Evolutionary conservation across 2,113 vertebrate genomes (phyloP), one percentile per base, ranked within the genome.

Genomic region (Geothlypis trichas): DNA sequence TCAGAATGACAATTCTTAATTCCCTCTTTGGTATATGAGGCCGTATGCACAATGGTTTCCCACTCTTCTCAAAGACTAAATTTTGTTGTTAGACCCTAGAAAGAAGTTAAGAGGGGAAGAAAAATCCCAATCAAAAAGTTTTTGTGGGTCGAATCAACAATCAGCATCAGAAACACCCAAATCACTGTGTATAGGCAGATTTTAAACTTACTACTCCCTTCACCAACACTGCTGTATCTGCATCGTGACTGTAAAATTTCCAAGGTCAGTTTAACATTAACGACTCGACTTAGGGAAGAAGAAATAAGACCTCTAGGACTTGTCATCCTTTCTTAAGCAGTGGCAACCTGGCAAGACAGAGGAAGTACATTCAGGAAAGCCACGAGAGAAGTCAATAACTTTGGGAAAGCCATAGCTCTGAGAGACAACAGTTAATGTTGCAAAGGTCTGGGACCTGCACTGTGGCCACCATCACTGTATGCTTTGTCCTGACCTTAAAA

Each of bases 1-100:
- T 97, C 94, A 97, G 97, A 98, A 96, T 97, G 98, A 98, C 97
- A 98, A 98, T 97, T 97, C 97, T 96, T 97, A 98, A 97, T 97
- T 98, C 95, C 97, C 84, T 93, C 92, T 97, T 92, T 94, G 88
- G 62, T 95, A 77, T 41, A 97, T 95, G 87, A 97, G 95, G 91
- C 74, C 98, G 90, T 96, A 94, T 92, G 93, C 58, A 90, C 55
- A 95, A 86, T 63, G 49, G 79, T 37, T 68, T 87, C 62, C 76
- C 88, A 75, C 16, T 81, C 46, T 71, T 68, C 28, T 65, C 5
- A 57, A 59, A 92, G 44, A 63, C 9, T 54, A 78, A 4, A 47
- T 77, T 71, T 82, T 75, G 27, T 67, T 77, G 37, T 62, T 87
- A 68, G 41, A 91, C 33, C 27, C 23, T n/a, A 84, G 19, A 69